Evolutionary conservation across 2,888 invertebrate species (phyloP).

Genomic region (Suillia variegata): DNA sequence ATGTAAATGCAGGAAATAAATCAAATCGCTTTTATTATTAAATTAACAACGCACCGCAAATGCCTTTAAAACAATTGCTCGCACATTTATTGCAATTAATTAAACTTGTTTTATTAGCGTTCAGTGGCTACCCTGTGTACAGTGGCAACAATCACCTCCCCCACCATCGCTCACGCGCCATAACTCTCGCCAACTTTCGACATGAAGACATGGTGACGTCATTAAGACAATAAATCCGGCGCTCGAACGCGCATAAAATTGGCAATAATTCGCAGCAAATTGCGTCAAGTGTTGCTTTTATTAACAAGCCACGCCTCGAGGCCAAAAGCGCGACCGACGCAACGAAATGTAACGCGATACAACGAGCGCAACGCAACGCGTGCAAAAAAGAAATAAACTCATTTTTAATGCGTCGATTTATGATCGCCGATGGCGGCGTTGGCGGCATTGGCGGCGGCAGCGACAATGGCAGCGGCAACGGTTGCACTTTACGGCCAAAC

Average conservation of each 20-base stretch:
- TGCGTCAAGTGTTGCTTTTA: slow-evolving; percentile 25
- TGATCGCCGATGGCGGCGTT: no score
- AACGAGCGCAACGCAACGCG: slow-evolving; percentile 1
- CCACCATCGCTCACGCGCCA: slow-evolving; percentile 36
- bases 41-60: no score
- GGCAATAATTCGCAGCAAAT: slow-evolving; percentile 23
- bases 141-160: not conserved
- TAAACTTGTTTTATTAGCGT: no score
- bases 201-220: no score
- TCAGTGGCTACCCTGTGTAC: no score
- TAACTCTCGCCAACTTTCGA: no score
- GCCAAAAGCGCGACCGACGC: slow-evolving; percentile 14
- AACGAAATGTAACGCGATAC: not conserved
- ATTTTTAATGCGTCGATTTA: slow-evolving; percentile 12
- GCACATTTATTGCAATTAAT: no score
- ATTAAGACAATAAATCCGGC: slow-evolving; percentile 17
- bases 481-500: slow-evolving; percentile 3
- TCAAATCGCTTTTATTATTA: no score
- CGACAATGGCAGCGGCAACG: not conserved
- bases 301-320: no score
- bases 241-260: slow-evolving; percentile 18
- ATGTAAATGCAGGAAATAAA: no score
- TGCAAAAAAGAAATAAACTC: not conserved
- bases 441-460: no score
- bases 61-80: no score